phyloP scores from a whole-genome alignment of 2,888 invertebrate species.

The Oxycera nigricornis region DNA sequence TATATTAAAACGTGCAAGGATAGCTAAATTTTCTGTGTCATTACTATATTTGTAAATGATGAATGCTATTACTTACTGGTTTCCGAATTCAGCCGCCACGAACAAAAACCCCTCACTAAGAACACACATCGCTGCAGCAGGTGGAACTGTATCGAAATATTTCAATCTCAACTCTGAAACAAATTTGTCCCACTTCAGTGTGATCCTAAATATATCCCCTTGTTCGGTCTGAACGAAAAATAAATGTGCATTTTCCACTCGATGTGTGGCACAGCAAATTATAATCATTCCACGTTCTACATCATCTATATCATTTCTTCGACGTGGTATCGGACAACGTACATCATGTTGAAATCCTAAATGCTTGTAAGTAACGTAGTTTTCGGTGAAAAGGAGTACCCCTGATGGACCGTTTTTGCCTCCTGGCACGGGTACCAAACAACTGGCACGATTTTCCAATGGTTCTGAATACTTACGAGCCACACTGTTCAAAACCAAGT shows the following conservation, averaged over 20 bases:
- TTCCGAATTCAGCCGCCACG: slow-evolving; percentile 98
- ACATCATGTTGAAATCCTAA: slow-evolving; percentile 99
- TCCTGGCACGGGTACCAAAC: slow-evolving; percentile 97
- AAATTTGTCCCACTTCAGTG: slow-evolving; percentile 96
- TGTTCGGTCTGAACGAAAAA: slow-evolving; percentile 99
- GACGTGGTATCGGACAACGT: slow-evolving; percentile 93
- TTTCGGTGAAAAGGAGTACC: slow-evolving; percentile 98
- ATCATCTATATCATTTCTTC: slow-evolving; percentile 97
- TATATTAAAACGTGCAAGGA: too few species aligned
- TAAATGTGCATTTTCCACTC: slow-evolving; percentile 99
- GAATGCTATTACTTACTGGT: slow-evolving; percentile 99
- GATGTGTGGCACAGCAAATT: slow-evolving; percentile 98
- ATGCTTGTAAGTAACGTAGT: slow-evolving; percentile 98
- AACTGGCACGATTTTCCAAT: slow-evolving; percentile 97
- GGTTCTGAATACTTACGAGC: slow-evolving; percentile 99
- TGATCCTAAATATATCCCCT: slow-evolving; percentile 94
- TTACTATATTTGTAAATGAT: too few species aligned
- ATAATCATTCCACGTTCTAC: slow-evolving; percentile 99
- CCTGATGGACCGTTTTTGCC: slow-evolving; percentile 99
- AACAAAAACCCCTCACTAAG: slow-evolving; percentile 98
- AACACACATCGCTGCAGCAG: slow-evolving; percentile 96
- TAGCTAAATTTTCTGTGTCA: too few species aligned
- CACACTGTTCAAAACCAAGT: slow-evolving; percentile 97
- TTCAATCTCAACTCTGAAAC: slow-evolving; percentile 98
- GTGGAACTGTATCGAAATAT: slow-evolving; percentile 99